Base-by-base conservation (phyloP, 2,888 invertebrate species). In the Patella depressa region DNA sequence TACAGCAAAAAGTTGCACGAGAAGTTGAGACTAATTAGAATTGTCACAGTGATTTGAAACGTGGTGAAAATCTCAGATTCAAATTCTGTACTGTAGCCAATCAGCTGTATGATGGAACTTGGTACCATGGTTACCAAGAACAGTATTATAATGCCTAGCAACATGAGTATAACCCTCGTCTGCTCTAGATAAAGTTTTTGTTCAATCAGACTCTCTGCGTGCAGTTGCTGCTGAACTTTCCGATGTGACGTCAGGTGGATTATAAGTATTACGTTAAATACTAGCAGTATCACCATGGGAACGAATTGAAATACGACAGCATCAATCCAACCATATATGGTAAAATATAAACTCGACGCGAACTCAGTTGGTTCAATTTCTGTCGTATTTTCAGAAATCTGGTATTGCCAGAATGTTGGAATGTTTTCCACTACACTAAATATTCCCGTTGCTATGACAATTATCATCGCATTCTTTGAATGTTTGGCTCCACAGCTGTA, bases 1-100 rank as follows among this genome's bases (percentile, higher is more conserved):
- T 78, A 80, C 29, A 80, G 71, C n/a, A 80, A 45, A 71, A 80
- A 80, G 70, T 80, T 80, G 57, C 80, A 78, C 3, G 80, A 75
- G 57, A 78, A 80, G 76, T 80, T 81, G 24, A 77, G 19, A 59
- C 74, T 73, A 57, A 79, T 71, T 12, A 79, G 76, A 15, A 75
- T 72, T 54, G 77, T 75, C 55, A 77, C 76, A 24, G 73, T 75
- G 53, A 81, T 53, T 34, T 73, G 74, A 53, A 79, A 70, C 59
- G 45, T 74, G 24, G 17, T 71, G 79, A 74, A 80, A 29, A 69
- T 15, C 24, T 59, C 72, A 9, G 80, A 78, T 15, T 71, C 53
- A 55, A 73, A 78, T n/a, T 57, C 24, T 45, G 75, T 45, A 19
- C 53, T 69, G 71, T 76, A 75, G 53, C 78, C 78, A 24, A 80